Evolutionary conservation across 2,888 invertebrate species (phyloP).

Genomic region (Amphipoea oculea): DNA sequence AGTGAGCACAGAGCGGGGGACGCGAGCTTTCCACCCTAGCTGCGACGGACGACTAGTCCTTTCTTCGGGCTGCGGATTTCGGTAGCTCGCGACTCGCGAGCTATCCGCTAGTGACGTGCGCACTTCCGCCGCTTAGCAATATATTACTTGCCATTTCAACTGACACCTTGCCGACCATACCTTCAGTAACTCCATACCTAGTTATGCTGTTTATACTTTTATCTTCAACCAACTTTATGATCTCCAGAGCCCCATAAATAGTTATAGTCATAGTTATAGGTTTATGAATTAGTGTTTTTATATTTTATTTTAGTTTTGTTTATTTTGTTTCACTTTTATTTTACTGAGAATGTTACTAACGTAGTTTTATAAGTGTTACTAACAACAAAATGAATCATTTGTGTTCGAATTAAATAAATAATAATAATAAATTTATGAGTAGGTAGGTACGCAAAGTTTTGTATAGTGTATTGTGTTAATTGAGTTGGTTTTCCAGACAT

Average conservation of each 20-base stretch:
- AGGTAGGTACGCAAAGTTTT: not conserved
- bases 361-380: no score
- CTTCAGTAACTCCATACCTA: slow-evolving; percentile 12
- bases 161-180: slow-evolving; percentile 23
- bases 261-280: no score
- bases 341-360: no score
- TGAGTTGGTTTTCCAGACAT: not conserved
- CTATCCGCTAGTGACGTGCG: slow-evolving; percentile 71
- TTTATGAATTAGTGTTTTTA: no score
- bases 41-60: slow-evolving; percentile 63
- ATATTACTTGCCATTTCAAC: slow-evolving; percentile 46
- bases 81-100: slow-evolving; percentile 41
- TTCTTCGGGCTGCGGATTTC: slow-evolving; percentile 43
- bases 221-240: slow-evolving; percentile 24
- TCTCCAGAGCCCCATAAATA: slow-evolving; percentile 1
- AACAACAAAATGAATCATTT: no score
- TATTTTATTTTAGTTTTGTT: no score
- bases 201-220: slow-evolving; percentile 25
- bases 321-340: no score
- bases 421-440: not conserved
- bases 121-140: slow-evolving; percentile 59
- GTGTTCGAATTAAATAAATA: no score
- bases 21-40: slow-evolving; percentile 58
- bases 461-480: slow-evolving; percentile 6
- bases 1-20: slow-evolving; percentile 23